Conservation (phyloP, 2,113 vertebrate species). For the Rattus norvegicus region DNA sequence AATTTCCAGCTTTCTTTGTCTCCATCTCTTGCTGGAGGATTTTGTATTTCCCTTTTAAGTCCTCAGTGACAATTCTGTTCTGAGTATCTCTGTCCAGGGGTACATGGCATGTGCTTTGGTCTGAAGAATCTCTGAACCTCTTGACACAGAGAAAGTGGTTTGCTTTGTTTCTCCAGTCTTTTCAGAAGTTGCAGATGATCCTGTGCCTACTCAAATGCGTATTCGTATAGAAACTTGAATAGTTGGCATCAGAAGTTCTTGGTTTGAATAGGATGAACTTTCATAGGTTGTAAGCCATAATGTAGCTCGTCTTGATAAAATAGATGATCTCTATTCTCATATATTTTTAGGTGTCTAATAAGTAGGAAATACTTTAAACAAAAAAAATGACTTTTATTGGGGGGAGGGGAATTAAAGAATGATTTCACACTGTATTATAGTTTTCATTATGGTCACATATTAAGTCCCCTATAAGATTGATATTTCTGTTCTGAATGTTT, state of each 20-base stretch:
- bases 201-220: not conserved
- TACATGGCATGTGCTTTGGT: not conserved
- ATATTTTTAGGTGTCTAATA: not conserved
- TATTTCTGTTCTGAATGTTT: not conserved
- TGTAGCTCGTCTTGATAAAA: conserved; percentile 44
- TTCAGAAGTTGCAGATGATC: conserved; percentile 26
- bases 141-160: not conserved
- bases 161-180: not conserved
- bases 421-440: not conserved
- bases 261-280: conserved; percentile 2
- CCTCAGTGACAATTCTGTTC: not conserved
- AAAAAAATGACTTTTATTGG: not conserved
- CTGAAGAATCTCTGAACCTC: not conserved
- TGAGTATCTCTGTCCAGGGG: not conserved
- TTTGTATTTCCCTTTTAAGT: not conserved
- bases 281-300: not conserved
- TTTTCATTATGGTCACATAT: not conserved
- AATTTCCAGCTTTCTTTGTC: not conserved
- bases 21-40: not conserved
- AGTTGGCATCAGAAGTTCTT: not conserved
- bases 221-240: not conserved
- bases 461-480: not conserved
- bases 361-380: not conserved
- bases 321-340: not conserved
- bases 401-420: not conserved